A percentile compares a stretch with the other conserved stretches of the same genome.
Conservation (phyloP, 2,888 invertebrate genomes). For the Cephus runcator region DNA sequence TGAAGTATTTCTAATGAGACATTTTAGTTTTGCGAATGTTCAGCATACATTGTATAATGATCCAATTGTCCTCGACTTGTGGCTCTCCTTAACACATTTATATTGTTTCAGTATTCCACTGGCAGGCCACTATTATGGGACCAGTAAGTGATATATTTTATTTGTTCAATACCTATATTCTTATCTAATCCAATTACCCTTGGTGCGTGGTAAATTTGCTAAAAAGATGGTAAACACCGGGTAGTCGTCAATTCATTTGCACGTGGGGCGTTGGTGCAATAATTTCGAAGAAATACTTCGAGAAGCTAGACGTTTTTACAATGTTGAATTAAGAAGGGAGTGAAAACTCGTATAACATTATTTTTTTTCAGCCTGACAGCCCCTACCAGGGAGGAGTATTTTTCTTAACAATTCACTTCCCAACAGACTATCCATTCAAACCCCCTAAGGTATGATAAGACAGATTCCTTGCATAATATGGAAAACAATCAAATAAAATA, state of each 20-base stretch:
- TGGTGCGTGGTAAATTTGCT: neutral
- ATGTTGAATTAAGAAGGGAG: neutral
- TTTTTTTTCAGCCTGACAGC: slow-evolving; percentile 90
- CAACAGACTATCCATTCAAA: slow-evolving; percentile 99
- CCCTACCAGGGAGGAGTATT: slow-evolving; percentile 99
- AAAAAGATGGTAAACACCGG: neutral
- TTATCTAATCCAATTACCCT: neutral
- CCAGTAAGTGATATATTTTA: slow-evolving; percentile 80
- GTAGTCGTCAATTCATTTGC: neutral
- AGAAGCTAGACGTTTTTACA: neutral
- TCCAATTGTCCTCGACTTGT: neutral
- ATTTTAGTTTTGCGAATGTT: neutral
- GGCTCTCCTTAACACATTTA: neutral
- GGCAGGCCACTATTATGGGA: slow-evolving; percentile 99
- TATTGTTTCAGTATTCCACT: slow-evolving; percentile 90
- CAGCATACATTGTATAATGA: neutral
- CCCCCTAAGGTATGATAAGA: slow-evolving; percentile 88
- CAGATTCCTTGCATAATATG: neutral
- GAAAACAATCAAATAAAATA: neutral
- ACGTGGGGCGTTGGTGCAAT: neutral
- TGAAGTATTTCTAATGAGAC: neutral
- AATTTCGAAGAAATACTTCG: neutral
- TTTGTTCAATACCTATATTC: slow-evolving; percentile 6
- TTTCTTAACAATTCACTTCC: slow-evolving; percentile 99
- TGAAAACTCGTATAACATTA: slow-evolving; percentile 35